Percentiles rank a stretch among this genome's conserved stretches.
Conservation (phyloP, 2,888 invertebrate species). For the Spodoptera exigua region DNA sequence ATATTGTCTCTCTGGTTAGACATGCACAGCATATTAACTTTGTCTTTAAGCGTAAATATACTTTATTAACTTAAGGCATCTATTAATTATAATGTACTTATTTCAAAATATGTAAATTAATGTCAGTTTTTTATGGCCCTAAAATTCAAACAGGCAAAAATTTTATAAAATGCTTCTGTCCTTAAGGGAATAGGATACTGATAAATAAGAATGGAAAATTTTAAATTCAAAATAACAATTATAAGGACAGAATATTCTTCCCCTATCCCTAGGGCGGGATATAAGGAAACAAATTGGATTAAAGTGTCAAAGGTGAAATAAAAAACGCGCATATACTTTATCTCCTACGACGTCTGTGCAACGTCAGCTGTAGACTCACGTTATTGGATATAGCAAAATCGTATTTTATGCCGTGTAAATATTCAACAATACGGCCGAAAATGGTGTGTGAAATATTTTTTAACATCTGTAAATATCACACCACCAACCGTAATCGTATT, state of each 20-base stretch:
- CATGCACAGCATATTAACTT: slow-evolving; percentile 12
- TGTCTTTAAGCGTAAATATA: slow-evolving; percentile 37
- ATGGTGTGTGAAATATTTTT: slow-evolving; percentile 59
- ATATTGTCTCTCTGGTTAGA: slow-evolving; percentile 9
- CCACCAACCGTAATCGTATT: slow-evolving; percentile 77
- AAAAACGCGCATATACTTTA: slow-evolving; percentile 83
- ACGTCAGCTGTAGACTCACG: slow-evolving; percentile 68
- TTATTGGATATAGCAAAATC: slow-evolving; percentile 56
- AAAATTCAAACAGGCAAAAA: slow-evolving; percentile 58
- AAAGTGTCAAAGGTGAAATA: slow-evolving; percentile 89
- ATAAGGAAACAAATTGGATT: slow-evolving; percentile 88
- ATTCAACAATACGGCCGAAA: slow-evolving; percentile 65
- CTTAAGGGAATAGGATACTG: slow-evolving; percentile 55
- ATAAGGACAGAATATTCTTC: slow-evolving; percentile 82
- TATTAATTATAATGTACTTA: slow-evolving; percentile 31
- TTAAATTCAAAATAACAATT: slow-evolving; percentile 86
- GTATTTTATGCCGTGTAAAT: slow-evolving; percentile 48
- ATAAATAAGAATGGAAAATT: slow-evolving; percentile 72
- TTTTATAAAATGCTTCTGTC: slow-evolving; percentile 54
- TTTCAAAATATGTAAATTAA: slow-evolving; percentile 57
- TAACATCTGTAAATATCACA: slow-evolving; percentile 71
- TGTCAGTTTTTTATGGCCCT: slow-evolving; percentile 38
- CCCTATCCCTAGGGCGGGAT: slow-evolving; percentile 84
- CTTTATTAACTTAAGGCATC: slow-evolving; percentile 29
- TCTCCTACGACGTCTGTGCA: slow-evolving; percentile 80